A percentile compares a stretch with the other conserved stretches of the same genome.
Evolutionary conservation across 2,888 invertebrate species (phyloP).

Genomic region (Perithous albicinctus): DNA sequence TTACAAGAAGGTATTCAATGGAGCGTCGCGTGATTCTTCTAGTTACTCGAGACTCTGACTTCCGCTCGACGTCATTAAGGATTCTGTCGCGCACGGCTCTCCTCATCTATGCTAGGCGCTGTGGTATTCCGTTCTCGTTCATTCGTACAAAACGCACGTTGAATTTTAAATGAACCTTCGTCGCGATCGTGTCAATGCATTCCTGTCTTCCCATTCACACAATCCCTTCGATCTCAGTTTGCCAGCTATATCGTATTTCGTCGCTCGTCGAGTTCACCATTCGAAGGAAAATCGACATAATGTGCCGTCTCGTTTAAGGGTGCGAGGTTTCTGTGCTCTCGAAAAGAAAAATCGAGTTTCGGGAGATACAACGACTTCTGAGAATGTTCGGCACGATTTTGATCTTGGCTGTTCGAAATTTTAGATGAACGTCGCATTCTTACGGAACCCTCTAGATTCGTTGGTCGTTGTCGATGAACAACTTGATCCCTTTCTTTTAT

Average conservation of each 20-base stretch:
- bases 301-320: conserved; percentile 16
- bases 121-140: conserved; percentile 64
- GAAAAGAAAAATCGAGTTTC: conserved; percentile 40
- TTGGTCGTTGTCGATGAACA: background rate
- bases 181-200: conserved; percentile 68
- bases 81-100: conserved; percentile 55
- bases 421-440: conserved; percentile 23
- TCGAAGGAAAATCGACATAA: conserved; percentile 56
- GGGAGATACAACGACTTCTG: conserved; percentile 42
- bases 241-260: conserved; percentile 62
- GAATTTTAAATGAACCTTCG: conserved; percentile 65
- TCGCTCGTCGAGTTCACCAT: conserved; percentile 50
- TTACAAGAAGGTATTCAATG: conserved; percentile 11
- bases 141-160: conserved; percentile 53
- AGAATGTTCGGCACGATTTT: conserved; percentile 42
- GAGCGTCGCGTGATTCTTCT: conserved; percentile 44
- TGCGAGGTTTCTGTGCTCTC: conserved; percentile 33
- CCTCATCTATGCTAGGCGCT: conserved; percentile 29
- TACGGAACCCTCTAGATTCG: conserved; percentile 3
- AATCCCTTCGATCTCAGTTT: conserved; percentile 49
- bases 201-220: conserved; percentile 56
- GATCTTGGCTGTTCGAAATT: conserved; percentile 42
- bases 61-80: conserved; percentile 51
- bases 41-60: conserved; percentile 45
- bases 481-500: background rate